A percentile compares a stretch with the other conserved stretches of the same genome.
phyloP scores from a whole-genome alignment of 2,113 vertebrate species.

The Aphyosemion australe region DNA sequence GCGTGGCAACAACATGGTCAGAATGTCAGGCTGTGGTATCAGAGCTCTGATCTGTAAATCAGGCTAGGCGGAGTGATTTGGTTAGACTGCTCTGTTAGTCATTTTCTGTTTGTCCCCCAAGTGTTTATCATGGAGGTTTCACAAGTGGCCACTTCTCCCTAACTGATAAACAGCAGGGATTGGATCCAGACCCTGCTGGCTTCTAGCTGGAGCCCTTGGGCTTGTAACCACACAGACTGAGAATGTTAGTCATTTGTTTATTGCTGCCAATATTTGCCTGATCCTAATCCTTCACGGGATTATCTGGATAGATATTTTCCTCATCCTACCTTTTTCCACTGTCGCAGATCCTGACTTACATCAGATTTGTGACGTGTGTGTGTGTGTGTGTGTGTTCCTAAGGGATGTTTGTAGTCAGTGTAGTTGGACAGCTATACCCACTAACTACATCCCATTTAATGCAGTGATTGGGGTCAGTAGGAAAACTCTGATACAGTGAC shows the following conservation, averaged over 20 bases:
- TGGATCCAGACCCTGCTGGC: slow-evolving; percentile 72
- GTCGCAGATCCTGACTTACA: slow-evolving; percentile 31
- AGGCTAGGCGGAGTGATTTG: slow-evolving; percentile 39
- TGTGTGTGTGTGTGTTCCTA: background rate
- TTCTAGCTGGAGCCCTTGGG: slow-evolving; percentile 55
- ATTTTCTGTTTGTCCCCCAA: slow-evolving; percentile 48
- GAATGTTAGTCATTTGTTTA: slow-evolving; percentile 76
- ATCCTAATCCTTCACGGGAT: slow-evolving; percentile 63
- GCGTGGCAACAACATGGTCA: slow-evolving; percentile 18
- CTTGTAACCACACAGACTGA: slow-evolving; percentile 51
- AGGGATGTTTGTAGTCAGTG: slow-evolving; percentile 57
- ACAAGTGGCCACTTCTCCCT: slow-evolving; percentile 59
- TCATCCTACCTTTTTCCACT: slow-evolving; percentile 62
- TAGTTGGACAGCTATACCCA: slow-evolving; percentile 40
- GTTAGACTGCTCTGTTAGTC: slow-evolving; percentile 32
- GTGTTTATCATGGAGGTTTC: slow-evolving; percentile 62
- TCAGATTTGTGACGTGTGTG: slow-evolving; percentile 12
- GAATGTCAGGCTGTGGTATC: slow-evolving; percentile 14
- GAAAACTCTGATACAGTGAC: slow-evolving; percentile 40
- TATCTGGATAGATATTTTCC: slow-evolving; percentile 54
- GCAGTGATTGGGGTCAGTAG: slow-evolving; percentile 34
- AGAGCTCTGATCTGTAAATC: slow-evolving; percentile 46
- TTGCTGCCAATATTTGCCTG: slow-evolving; percentile 60
- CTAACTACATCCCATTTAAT: slow-evolving; percentile 26
- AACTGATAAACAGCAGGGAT: slow-evolving; percentile 75